A percentile compares a stretch with the other conserved stretches of the same genome.
These are phyloP conservation scores for Agrenia bidenticulata DNA, from an alignment of 2,888 invertebrate species.

Conservation along the genomic window DNA sequence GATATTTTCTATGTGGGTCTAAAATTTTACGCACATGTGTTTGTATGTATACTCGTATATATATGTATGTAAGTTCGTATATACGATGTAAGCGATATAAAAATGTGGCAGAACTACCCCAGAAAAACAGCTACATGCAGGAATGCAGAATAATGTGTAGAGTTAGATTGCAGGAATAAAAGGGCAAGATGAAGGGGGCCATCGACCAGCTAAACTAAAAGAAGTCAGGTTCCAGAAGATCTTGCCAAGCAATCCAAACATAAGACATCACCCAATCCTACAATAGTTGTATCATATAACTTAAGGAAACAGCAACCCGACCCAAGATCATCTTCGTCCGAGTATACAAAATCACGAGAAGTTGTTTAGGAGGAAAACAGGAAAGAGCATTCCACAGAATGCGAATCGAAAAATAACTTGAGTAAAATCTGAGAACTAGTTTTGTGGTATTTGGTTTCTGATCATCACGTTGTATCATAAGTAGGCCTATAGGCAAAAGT, in stretches of 20 bases:
- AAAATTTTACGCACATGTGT: too few relatives aligned
- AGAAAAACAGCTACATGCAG: slow-evolving; percentile 4
- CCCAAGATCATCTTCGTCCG: too few relatives aligned
- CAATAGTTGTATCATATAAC: too few relatives aligned
- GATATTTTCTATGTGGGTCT: too few relatives aligned
- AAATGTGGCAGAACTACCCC: slow-evolving; percentile 5
- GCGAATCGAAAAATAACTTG: slow-evolving; percentile 11
- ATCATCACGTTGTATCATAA: slow-evolving; percentile 35
- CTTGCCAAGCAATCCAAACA: too few relatives aligned
- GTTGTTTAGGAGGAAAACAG: background rate
- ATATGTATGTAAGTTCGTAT: too few relatives aligned
- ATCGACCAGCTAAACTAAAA: slow-evolving; percentile 10
- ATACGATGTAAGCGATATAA: background rate
- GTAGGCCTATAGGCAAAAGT: slow-evolving; percentile 46
- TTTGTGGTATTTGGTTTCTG: slow-evolving; percentile 48
- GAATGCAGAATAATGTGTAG: background rate
- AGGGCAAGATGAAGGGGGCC: slow-evolving; percentile 3
- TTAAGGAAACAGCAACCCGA: too few relatives aligned
- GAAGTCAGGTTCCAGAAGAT: too few relatives aligned
- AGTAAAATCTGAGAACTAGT: slow-evolving; percentile 42
- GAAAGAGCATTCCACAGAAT: slow-evolving; percentile 14
- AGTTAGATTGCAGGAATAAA: background rate
- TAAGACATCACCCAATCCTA: too few relatives aligned
- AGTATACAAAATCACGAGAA: too few relatives aligned
- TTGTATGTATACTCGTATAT: too few relatives aligned